Evolutionary conservation across 1,140 invertebrate genomes (phyloP).

Genomic region (Wasmannia auropunctata): DNA sequence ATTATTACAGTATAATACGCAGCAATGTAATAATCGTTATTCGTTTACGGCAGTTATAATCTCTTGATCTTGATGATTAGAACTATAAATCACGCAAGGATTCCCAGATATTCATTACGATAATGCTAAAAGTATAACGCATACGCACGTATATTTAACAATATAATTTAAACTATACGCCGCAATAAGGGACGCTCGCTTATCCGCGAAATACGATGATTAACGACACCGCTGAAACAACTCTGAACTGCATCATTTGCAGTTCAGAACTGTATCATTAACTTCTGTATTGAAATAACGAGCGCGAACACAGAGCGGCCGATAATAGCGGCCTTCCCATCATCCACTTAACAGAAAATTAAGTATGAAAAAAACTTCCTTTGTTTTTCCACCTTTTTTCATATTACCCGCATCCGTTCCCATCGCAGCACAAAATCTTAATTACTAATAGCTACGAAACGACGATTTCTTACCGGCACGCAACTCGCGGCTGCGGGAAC

Average conservation of each 20-base stretch:
- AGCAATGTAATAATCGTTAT: background rate
- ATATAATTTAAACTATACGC: conserved; percentile 32
- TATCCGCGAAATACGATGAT: conserved; percentile 19
- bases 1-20: background rate
- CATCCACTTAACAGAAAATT: conserved; percentile 53
- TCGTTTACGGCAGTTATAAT: background rate
- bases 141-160: background rate
- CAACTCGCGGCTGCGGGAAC: conserved; percentile 33
- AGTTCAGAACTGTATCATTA: conserved; percentile 53
- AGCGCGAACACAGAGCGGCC: conserved; percentile 21
- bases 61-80: background rate
- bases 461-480: conserved; percentile 49
- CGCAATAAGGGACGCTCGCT: background rate
- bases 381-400: conserved; percentile 45
- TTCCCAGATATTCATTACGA: background rate
- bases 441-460: conserved; percentile 56
- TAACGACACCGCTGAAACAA: conserved; percentile 19
- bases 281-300: conserved; percentile 51
- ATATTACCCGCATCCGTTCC: conserved; percentile 49
- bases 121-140: background rate
- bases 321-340: conserved; percentile 56
- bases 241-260: too few relatives aligned
- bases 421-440: conserved; percentile 55
- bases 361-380: conserved; percentile 52
- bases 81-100: background rate